Conservation (phyloP, 2,888 invertebrate species). For the Leptothorax acervorum region DNA sequence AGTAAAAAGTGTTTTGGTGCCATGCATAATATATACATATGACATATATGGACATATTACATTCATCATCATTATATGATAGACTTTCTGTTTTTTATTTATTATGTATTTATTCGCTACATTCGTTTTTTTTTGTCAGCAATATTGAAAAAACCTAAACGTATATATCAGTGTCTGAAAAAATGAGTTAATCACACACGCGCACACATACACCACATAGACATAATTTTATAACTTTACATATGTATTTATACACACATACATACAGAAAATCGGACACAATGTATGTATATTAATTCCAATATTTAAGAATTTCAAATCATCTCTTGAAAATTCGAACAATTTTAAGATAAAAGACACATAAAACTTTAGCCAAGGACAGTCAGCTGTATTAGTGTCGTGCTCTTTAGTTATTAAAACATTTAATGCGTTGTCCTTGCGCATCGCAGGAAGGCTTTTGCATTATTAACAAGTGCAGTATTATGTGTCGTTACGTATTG, state of each 20-base stretch:
- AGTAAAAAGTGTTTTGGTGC: background rate
- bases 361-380: background rate
- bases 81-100: background rate
- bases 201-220: too few relatives aligned
- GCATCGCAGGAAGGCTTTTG: background rate
- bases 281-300: background rate
- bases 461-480: constrained; percentile 26
- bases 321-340: background rate
- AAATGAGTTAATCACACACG: too few relatives aligned
- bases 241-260: background rate
- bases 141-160: background rate
- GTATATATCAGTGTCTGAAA: too few relatives aligned
- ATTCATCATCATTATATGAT: too few relatives aligned
- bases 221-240: too few relatives aligned
- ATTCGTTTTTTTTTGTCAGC: background rate
- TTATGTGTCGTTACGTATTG: constrained; percentile 3
- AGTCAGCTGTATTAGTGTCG: background rate
- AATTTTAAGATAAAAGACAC: background rate
- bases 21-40: too few relatives aligned
- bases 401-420: constrained; percentile 8
- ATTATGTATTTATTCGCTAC: background rate
- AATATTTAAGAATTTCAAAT: background rate
- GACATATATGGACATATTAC: too few relatives aligned
- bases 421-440: constrained; percentile 35
- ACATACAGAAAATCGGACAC: background rate